These are phyloP conservation scores for Cariama cristata DNA, from an alignment of 2,113 vertebrate genomes.

Conservation along the genomic window DNA sequence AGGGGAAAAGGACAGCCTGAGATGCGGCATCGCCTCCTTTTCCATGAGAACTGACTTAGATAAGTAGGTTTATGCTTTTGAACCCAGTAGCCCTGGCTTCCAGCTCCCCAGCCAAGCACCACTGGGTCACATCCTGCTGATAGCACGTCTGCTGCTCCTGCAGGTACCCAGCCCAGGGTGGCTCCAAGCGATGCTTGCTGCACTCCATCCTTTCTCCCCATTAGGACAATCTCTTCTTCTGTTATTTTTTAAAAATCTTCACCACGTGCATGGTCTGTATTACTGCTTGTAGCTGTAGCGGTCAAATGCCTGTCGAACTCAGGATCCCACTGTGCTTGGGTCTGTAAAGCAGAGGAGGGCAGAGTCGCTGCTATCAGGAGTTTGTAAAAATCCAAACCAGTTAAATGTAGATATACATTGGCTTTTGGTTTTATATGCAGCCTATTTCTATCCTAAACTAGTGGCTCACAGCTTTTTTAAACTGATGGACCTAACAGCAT, in stretches of 20 bases:
- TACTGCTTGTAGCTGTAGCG: neutral
- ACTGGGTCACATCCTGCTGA: neutral
- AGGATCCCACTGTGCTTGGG: neutral
- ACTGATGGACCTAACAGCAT: neutral
- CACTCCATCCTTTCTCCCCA: neutral
- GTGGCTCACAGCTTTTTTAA: neutral
- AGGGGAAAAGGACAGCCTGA: neutral
- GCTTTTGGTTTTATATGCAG: neutral
- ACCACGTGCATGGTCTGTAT: rapidly evolving
- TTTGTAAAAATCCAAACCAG: neutral
- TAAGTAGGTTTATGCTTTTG: neutral
- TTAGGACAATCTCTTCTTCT: neutral
- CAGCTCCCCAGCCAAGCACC: neutral
- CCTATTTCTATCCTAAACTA: neutral
- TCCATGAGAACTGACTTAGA: neutral
- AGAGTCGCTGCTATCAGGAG: neutral
- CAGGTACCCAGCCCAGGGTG: neutral
- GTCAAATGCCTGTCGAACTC: neutral
- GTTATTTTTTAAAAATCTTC: neutral
- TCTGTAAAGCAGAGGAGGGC: neutral
- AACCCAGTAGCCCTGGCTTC: neutral
- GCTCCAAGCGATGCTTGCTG: neutral
- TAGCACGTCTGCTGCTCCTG: neutral
- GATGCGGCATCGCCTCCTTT: neutral
- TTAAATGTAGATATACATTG: neutral